A percentile compares a stretch with the other conserved stretches of the same genome.
These are phyloP conservation scores for Phaonia tiefii DNA, from an alignment of 2,888 invertebrate genomes.

Conservation along the genomic window DNA sequence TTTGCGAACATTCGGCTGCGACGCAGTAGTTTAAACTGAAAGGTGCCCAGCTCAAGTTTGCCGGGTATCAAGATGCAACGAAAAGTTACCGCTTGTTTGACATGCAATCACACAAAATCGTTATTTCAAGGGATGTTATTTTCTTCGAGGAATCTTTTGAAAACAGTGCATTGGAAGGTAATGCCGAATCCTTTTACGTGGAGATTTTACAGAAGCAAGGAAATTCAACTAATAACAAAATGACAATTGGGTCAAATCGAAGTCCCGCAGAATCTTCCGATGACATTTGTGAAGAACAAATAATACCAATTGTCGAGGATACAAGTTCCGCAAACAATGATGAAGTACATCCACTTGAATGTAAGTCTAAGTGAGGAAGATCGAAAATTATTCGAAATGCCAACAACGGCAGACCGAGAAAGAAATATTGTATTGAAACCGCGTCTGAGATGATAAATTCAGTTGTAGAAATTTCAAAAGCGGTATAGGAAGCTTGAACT, in stretches of 20 bases:
- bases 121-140: slow-evolving; percentile 61
- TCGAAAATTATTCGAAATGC: slow-evolving; percentile 51
- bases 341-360: no score
- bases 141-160: slow-evolving; percentile 66
- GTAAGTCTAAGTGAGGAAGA: slow-evolving; percentile 44
- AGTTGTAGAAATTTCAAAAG: slow-evolving; percentile 2
- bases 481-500: slow-evolving; percentile 50
- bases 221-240: slow-evolving; percentile 61
- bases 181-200: slow-evolving; percentile 55
- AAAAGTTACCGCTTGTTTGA: slow-evolving; percentile 64
- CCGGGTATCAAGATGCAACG: slow-evolving; percentile 50
- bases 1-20: slow-evolving; percentile 14
- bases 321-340: slow-evolving; percentile 46
- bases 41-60: slow-evolving; percentile 56
- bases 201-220: slow-evolving; percentile 51
- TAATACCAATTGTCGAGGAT: slow-evolving; percentile 6
- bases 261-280: neutral
- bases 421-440: no score
- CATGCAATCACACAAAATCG: slow-evolving; percentile 41
- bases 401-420: slow-evolving; percentile 68
- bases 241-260: neutral
- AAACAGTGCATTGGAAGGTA: slow-evolving; percentile 65
- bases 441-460: slow-evolving; percentile 32
- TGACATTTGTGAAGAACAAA: slow-evolving; percentile 11
- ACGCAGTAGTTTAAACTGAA: slow-evolving; percentile 41